A percentile compares a stretch with the other conserved stretches of the same genome.
Evolutionary conservation across 35 echinoderm and acorn worm genomes (phyloP).

Genomic region (Ophiothrix spiculata): DNA sequence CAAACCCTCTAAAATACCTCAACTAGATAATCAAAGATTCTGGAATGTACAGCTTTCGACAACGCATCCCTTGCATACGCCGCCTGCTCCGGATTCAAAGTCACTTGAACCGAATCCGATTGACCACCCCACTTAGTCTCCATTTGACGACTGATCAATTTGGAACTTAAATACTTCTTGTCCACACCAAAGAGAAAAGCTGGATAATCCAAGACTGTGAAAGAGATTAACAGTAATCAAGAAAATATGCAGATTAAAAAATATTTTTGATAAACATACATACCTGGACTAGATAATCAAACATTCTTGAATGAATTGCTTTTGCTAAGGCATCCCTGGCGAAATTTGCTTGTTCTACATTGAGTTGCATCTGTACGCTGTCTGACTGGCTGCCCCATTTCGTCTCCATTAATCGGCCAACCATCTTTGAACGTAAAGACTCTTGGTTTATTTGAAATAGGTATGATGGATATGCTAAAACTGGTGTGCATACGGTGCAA

Average conservation of each 20-base stretch:
- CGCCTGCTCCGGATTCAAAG: conserved; percentile 81
- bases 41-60: conserved; percentile 82
- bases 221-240: background rate
- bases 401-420: conserved; percentile 88
- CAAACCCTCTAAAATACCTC: conserved; percentile 34
- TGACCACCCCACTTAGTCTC: conserved; percentile 98
- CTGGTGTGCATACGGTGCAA: no score
- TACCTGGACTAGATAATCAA: conserved; percentile 89
- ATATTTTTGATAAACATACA: background rate
- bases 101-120: conserved; percentile 83
- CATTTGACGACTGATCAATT: conserved; percentile 84
- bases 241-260: background rate
- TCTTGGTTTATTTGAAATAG: conserved; percentile 63
- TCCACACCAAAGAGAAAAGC: conserved; percentile 76
- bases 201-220: conserved; percentile 87
- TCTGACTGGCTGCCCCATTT: conserved; percentile 95
- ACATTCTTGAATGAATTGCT: conserved; percentile 84
- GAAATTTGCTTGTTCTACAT: conserved; percentile 75
- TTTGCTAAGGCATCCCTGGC: conserved; percentile 91
- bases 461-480: conserved; percentile 84
- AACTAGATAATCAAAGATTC: conserved; percentile 92
- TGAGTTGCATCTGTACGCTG: conserved; percentile 61
- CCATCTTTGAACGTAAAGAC: conserved; percentile 64
- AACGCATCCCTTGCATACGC: conserved; percentile 85
- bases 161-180: conserved; percentile 31